These are phyloP conservation scores for Erannis defoliaria DNA, from an alignment of 2,888 invertebrate genomes.

Conservation along the genomic window DNA sequence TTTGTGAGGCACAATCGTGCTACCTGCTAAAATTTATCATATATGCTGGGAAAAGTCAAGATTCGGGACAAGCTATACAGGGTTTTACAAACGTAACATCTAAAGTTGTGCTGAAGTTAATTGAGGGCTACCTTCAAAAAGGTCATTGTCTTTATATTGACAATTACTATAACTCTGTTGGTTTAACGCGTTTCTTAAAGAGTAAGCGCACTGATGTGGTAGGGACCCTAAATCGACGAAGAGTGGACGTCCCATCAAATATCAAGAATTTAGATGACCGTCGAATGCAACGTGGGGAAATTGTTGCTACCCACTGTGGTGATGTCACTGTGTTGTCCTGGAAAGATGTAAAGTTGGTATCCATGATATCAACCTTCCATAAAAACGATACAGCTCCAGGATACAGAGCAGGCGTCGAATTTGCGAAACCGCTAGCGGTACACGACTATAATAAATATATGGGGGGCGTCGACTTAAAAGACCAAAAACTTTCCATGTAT, in stretches of 20 bases:
- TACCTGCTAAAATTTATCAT: constrained; percentile 34
- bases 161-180: constrained; percentile 37
- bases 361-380: constrained; percentile 24
- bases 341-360: constrained; percentile 36
- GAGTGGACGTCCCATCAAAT: constrained; percentile 20
- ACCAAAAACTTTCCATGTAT: constrained; percentile 45
- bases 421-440: constrained; percentile 12
- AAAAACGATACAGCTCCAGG: constrained; percentile 23
- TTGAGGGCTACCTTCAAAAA: constrained; percentile 30
- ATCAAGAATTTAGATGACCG: constrained; percentile 27
- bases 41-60: constrained; percentile 25
- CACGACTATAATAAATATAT: constrained; percentile 43
- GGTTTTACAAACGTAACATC: constrained; percentile 42
- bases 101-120: constrained; percentile 37
- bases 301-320: constrained; percentile 33
- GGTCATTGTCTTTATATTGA: constrained; percentile 31
- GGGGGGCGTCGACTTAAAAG: constrained; percentile 41
- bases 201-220: constrained; percentile 31
- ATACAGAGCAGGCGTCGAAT: constrained; percentile 16
- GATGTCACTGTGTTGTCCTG: constrained; percentile 37
- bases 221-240: constrained; percentile 31
- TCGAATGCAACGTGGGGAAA: constrained; percentile 23
- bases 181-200: constrained; percentile 31
- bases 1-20: constrained; percentile 42
- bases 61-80: constrained; percentile 27